These are phyloP conservation scores for Timema cristinae DNA, from an alignment of 2,888 invertebrate genomes.

Conservation along the genomic window DNA sequence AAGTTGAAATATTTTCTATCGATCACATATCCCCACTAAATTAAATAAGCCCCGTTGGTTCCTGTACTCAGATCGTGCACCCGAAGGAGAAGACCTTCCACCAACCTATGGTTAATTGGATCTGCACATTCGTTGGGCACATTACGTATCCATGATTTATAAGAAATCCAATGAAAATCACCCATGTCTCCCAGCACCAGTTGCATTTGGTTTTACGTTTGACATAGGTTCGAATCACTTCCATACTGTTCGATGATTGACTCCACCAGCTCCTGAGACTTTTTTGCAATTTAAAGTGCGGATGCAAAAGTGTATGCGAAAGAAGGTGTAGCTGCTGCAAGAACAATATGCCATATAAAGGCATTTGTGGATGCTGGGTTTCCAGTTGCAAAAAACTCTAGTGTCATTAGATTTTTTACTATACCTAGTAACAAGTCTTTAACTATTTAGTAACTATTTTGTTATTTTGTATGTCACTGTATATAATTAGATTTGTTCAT, in stretches of 20 bases:
- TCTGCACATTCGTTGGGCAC: not conserved
- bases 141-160: not conserved
- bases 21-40: not conserved
- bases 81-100: not conserved
- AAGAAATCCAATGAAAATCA: not conserved
- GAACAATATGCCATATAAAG: not conserved
- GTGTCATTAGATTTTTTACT: not conserved
- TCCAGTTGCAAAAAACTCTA: not conserved
- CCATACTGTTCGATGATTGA: slow-evolving; percentile 3
- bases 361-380: slow-evolving; percentile 10
- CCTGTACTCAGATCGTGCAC: slow-evolving; percentile 1
- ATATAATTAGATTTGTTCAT: not conserved
- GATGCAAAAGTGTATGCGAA: slow-evolving; percentile 1
- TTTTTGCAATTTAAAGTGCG: not conserved
- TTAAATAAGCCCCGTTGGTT: not conserved
- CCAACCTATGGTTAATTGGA: slow-evolving; percentile 2
- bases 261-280: not conserved
- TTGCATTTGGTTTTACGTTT: not conserved
- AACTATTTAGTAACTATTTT: not conserved
- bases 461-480: not conserved
- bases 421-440: not conserved
- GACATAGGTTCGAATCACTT: not conserved
- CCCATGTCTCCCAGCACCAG: not conserved
- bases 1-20: not conserved
- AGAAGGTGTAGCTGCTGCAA: not conserved